Evolutionary conservation across 2,888 invertebrate species (phyloP), one percentile per base, ranked within the genome.

Genomic region (Xylocampa areola): DNA sequence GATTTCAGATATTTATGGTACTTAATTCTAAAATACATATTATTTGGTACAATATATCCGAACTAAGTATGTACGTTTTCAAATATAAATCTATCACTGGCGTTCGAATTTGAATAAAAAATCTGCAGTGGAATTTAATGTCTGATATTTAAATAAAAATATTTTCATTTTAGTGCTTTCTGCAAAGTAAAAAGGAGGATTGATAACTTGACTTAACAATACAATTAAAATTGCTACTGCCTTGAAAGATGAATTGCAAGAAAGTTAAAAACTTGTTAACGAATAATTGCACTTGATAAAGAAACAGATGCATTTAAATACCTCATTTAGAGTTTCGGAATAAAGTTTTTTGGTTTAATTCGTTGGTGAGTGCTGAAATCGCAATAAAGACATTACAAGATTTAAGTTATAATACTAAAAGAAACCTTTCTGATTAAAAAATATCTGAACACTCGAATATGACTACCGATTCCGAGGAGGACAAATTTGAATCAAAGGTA

Each of bases 231-330:
- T 5, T n/a, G 11, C 2, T 5, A 30, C 17, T 8, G 23, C 14
- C 19, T 41, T 4, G 21, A 2, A 17, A 60, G 33, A 60, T 47
- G 33, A 43, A 67, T 65, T 39, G 39, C 25, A 33, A 13, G 14
- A 16, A 58, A 63, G 53, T 45, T 49, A 8, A 0, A 32, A 44
- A 52, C 41, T 62, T 43, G 48, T 44, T 48, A 54, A 64, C 47
- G 40, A 44, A 57, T 66, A 69, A 52, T 64, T 62, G 54, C 62
- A 63, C 59, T 63, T 55, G 71, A 53, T 50, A 41, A 39, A 57
- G 47, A 55, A 17, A 33, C 70, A 71, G 70, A 63, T 71, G 70
- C 63, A 63, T 58, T 59, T 54, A 32, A 71, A 67, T 49, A 54
- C 54, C 53, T 53, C 45, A 57, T 59, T 63, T 53, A 45, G 57